Evolutionary conservation across 2,113 vertebrate species (phyloP), one percentile per base, ranked within the genome.

Genomic region (Glaucomys volans): DNA sequence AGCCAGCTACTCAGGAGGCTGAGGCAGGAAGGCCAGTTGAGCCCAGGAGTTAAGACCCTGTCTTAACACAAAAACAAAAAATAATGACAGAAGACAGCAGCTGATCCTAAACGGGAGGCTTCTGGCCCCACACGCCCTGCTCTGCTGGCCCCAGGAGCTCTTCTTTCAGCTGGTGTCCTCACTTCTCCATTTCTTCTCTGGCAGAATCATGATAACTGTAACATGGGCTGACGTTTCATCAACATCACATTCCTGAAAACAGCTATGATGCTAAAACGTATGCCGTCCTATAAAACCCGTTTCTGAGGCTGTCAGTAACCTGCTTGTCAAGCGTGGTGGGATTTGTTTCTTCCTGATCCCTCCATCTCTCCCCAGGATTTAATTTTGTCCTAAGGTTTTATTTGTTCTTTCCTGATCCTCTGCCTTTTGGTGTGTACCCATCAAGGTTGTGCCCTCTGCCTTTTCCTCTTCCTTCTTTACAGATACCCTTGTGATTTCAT

Each of bases 171-270:
- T 32, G 35, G 5, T 18, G 1, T 67, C 64, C 67, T 74, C 35
- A 30, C 4, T 5, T 35, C 40, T 28, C 12, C 8, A 4, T 67
- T 87, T 82, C 57, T 84, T 69, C 10, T 57, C 62, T 95, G 75
- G 26, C 4, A 50, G 74, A 71, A 54, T 57, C 17, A 66, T 35
- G 42, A 66, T 57, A 50, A 82, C 42, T 76, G 42, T 40, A 37
- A 20, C 52, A 4, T 59, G 32, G 24, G 24, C 28, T 95, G 92
- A 28, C 32, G 18, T 90, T 97, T 94, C 80, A 69, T n/a, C 80
- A 95, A 24, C 6, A 44, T 72, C 64, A 62, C 54, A 87, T 30
- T 84, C 69, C 40, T 87, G 35, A 79, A 93, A 75, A 83, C 59
- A 94, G 66, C 85, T 57, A 30, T 24, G 30, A 47, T 52, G 40